Percentiles rank a stretch among this genome's conserved stretches.
Conservation (phyloP, 2,797 vertebrate species). For the Anas georgica region DNA sequence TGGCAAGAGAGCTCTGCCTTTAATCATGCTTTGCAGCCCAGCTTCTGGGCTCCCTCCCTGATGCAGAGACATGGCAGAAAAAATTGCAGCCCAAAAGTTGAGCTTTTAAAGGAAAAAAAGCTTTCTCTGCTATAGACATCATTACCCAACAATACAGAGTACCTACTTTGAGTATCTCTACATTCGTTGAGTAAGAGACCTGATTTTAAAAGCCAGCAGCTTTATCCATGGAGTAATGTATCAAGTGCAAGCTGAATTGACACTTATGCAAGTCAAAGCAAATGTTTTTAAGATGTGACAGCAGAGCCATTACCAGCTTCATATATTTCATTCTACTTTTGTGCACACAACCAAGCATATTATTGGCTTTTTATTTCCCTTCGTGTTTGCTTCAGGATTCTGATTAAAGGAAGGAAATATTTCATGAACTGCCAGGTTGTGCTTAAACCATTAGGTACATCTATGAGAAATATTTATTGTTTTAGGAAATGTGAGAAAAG, state of each 20-base stretch:
- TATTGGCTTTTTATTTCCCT: conserved; percentile 67
- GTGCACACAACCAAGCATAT: conserved; percentile 66
- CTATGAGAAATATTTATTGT: conserved; percentile 75
- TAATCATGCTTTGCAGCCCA: neutral
- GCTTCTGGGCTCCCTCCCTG: neutral
- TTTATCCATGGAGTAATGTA: conserved; percentile 43
- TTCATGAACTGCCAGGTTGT: conserved; percentile 60
- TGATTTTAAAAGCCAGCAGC: conserved; percentile 58
- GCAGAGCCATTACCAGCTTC: conserved; percentile 69
- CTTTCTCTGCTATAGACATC: conserved; percentile 43
- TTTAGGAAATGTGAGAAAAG: conserved; percentile 69
- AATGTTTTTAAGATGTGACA: conserved; percentile 72
- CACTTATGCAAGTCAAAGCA: conserved; percentile 70
- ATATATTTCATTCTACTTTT: conserved; percentile 70
- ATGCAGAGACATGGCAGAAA: neutral
- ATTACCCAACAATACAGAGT: conserved; percentile 51
- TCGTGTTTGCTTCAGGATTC: conserved; percentile 63
- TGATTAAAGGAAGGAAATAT: conserved; percentile 67
- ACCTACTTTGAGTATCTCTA: conserved; percentile 47
- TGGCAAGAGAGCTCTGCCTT: conserved; percentile 15
- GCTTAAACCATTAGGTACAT: conserved; percentile 68
- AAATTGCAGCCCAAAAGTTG: conserved; percentile 4
- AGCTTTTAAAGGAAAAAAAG: conserved; percentile 57
- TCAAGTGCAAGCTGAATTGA: conserved; percentile 64
- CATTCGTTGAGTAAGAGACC: neutral